phyloP scores from a whole-genome alignment of 2,888 invertebrate species.

The Plebejus anna region DNA sequence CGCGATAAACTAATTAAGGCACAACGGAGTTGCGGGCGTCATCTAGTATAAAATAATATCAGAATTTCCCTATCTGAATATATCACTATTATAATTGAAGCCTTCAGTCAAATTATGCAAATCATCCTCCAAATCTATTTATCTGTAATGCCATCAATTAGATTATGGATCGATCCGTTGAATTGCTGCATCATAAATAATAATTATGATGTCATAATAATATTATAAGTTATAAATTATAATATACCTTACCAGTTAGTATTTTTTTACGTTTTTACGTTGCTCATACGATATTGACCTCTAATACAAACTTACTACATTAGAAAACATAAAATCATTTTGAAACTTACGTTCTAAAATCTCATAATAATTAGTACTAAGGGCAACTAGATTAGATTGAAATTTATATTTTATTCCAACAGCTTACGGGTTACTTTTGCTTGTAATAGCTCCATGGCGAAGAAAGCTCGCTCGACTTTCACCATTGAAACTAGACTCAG shows the following conservation, averaged over 20 bases:
- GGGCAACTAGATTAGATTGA: neutral
- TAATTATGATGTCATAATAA: neutral
- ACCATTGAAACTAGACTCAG: conserved; percentile 49
- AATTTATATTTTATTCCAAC: neutral
- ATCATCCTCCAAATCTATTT: neutral
- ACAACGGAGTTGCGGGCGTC: too few species aligned
- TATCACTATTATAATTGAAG: neutral
- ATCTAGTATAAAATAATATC: too few species aligned
- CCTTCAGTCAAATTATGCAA: neutral
- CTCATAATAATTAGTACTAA: neutral
- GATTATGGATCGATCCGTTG: neutral
- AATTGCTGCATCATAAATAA: neutral
- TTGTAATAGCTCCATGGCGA: conserved; percentile 23
- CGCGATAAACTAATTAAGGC: too few species aligned
- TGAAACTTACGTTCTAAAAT: neutral
- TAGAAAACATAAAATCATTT: neutral
- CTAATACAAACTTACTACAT: too few species aligned
- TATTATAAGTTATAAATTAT: too few species aligned
- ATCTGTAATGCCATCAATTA: neutral
- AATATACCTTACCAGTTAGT: too few species aligned
- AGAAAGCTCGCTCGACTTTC: conserved; percentile 51
- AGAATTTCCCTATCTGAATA: neutral
- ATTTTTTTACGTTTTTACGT: too few species aligned
- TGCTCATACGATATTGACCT: too few species aligned
- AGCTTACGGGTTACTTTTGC: neutral